Percentiles rank a stretch among this genome's conserved stretches.
Evolutionary conservation across 30 jellyfish, hydroid and myxozoan genomes (phyloP).

Genomic region (Hydractinia symbiolongicarpus): DNA sequence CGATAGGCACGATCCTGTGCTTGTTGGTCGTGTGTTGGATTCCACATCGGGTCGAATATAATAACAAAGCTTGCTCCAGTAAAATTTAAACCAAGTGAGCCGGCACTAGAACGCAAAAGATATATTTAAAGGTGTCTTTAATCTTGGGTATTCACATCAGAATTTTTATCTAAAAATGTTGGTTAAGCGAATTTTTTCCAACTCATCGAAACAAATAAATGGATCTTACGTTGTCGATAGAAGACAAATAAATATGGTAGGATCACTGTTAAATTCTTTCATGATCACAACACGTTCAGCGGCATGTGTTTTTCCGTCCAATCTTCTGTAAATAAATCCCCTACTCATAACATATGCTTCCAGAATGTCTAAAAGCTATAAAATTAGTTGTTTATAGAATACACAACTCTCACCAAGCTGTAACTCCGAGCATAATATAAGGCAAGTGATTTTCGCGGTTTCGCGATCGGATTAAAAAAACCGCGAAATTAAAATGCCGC

Average conservation of each 20-base stretch:
- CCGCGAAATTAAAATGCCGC: too few species aligned
- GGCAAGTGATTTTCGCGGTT: too few species aligned
- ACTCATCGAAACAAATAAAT: neutral
- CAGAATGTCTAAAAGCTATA: slow-evolving; percentile 59
- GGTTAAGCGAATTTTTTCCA: neutral
- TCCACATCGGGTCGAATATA: slow-evolving; percentile 80
- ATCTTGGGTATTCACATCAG: neutral
- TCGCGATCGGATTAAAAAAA: too few species aligned
- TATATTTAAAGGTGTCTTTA: neutral
- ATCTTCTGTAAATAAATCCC: slow-evolving; percentile 47
- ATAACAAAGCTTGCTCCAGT: slow-evolving; percentile 78
- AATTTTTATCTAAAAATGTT: neutral
- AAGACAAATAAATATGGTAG: slow-evolving; percentile 53
- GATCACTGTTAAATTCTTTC: slow-evolving; percentile 51
- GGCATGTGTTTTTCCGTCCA: slow-evolving; percentile 66
- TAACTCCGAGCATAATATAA: too few species aligned
- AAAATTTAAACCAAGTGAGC: slow-evolving; percentile 71
- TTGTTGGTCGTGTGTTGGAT: slow-evolving; percentile 69
- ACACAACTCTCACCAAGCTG: too few species aligned
- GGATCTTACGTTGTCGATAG: slow-evolving; percentile 64
- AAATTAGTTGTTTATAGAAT: neutral
- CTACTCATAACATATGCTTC: slow-evolving; percentile 68
- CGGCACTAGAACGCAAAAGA: slow-evolving; percentile 44
- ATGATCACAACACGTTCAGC: slow-evolving; percentile 37
- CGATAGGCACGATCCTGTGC: slow-evolving; percentile 93